Conservation (phyloP, 2,888 invertebrate genomes). For the Cloeon dipterum region DNA sequence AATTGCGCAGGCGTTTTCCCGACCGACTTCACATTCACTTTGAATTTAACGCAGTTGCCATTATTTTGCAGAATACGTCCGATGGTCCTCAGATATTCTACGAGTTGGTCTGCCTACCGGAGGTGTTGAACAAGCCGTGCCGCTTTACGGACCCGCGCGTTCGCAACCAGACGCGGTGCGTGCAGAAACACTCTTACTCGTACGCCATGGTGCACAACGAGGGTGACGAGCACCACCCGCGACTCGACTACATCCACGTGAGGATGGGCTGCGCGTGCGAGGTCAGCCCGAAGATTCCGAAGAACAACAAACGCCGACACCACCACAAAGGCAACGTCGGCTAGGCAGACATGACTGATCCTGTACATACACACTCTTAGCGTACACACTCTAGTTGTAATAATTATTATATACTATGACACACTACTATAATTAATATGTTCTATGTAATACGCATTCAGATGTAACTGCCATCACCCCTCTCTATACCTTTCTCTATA, state of each 20-base stretch:
- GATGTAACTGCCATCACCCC: no score
- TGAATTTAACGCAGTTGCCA: no score
- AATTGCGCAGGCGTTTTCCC: no score
- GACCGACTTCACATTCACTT: no score
- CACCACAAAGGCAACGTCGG: constrained; percentile 19
- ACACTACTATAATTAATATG: no score
- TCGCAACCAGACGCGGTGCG: constrained; percentile 48
- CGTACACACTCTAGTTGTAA: no score
- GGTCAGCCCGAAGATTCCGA: constrained; percentile 30
- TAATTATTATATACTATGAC: no score
- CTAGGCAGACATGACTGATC: no score
- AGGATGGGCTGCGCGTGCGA: constrained; percentile 70
- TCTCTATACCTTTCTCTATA: no score
- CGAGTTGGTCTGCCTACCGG: constrained; percentile 52
- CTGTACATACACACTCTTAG: no score
- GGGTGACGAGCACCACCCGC: constrained; percentile 19
- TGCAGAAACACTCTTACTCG: constrained; percentile 60
- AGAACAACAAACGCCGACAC: constrained; percentile 7
- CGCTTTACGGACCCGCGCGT: constrained; percentile 46
- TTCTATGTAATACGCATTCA: no score
- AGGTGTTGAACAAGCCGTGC: constrained; percentile 48
- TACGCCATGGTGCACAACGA: constrained; percentile 57
- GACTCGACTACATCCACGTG: constrained; percentile 60
- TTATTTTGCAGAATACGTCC: no score
- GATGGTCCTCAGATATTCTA: constrained; percentile 32